Evolutionary conservation across 2,797 vertebrate genomes (phyloP).

Genomic region (Catostomus latipinnis): DNA sequence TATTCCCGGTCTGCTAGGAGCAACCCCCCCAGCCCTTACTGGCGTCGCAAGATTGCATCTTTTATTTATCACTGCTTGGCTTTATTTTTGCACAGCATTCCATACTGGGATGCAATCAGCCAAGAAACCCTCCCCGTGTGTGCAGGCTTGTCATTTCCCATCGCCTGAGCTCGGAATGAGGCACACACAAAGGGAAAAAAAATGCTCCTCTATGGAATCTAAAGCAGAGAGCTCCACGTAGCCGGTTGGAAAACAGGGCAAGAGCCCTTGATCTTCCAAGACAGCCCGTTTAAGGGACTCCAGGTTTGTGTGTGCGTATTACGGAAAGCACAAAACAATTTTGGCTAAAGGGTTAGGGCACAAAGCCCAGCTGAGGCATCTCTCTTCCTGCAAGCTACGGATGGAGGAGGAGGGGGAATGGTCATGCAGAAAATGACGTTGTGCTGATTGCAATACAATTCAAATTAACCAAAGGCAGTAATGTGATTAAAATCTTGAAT

Average conservation of each 20-base stretch:
- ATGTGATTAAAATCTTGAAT: constrained; percentile 80
- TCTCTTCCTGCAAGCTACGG: constrained; percentile 62
- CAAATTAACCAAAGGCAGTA: constrained; percentile 76
- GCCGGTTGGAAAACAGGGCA: constrained; percentile 64
- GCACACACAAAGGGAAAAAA: constrained; percentile 69
- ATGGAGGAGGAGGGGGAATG: constrained; percentile 70
- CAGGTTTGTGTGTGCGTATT: constrained; percentile 35
- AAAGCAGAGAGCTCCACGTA: constrained; percentile 72
- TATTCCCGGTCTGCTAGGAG: constrained; percentile 74
- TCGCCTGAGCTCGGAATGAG: constrained; percentile 87
- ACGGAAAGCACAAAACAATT: constrained; percentile 57
- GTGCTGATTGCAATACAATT: constrained; percentile 81
- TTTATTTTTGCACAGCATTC: constrained; percentile 96
- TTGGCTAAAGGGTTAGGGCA: constrained; percentile 74
- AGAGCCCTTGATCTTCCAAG: constrained; percentile 55
- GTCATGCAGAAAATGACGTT: constrained; percentile 87
- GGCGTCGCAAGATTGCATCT: constrained; percentile 90
- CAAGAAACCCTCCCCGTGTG: constrained; percentile 89
- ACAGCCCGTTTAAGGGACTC: constrained; percentile 45
- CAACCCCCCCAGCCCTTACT: constrained; percentile 74
- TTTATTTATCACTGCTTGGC: constrained; percentile 95
- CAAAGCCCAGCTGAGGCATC: constrained; percentile 64
- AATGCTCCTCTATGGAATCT: constrained; percentile 66
- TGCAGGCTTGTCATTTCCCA: constrained; percentile 91
- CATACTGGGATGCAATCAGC: constrained; percentile 90